Evolutionary conservation across 1,140 invertebrate genomes (phyloP).

Genomic region (Drosophila serrata): DNA sequence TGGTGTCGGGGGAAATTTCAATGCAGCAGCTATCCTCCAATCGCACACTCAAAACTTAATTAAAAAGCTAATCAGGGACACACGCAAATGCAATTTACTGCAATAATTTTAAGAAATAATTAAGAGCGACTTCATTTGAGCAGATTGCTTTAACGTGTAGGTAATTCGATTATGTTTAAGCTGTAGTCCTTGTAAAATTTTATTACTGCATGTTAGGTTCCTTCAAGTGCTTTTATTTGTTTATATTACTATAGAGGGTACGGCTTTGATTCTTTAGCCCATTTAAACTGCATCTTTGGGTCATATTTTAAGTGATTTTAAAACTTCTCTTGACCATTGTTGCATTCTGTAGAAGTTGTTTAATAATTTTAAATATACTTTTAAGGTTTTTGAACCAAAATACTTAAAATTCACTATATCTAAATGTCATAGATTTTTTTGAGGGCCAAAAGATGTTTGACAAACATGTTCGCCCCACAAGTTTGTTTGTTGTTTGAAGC

Average conservation of each 20-base stretch:
- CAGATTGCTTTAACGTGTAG: background rate
- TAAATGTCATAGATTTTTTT: background rate
- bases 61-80: conserved; percentile 57
- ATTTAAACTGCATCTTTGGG: too few relatives aligned
- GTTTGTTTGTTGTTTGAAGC: conserved; percentile 20
- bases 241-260: too few relatives aligned
- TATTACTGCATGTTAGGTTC: too few relatives aligned
- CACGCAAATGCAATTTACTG: conserved; percentile 46
- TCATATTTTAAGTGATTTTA: too few relatives aligned
- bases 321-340: too few relatives aligned
- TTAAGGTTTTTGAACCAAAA: background rate
- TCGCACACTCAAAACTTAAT: conserved; percentile 60
- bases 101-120: conserved; percentile 41
- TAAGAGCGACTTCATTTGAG: background rate
- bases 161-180: background rate
- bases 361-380: too few relatives aligned
- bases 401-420: too few relatives aligned
- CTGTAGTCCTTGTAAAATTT: background rate
- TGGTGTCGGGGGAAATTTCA: conserved; percentile 56
- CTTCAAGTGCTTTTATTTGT: background rate
- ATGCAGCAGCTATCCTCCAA: conserved; percentile 50
- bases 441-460: background rate
- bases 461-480: conserved; percentile 31
- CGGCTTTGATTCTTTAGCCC: too few relatives aligned
- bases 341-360: too few relatives aligned